A percentile compares a stretch with the other conserved stretches of the same genome.
These are phyloP conservation scores for Myotis pilosus DNA, from an alignment of 2,797 vertebrate genomes.

Conservation along the genomic window DNA sequence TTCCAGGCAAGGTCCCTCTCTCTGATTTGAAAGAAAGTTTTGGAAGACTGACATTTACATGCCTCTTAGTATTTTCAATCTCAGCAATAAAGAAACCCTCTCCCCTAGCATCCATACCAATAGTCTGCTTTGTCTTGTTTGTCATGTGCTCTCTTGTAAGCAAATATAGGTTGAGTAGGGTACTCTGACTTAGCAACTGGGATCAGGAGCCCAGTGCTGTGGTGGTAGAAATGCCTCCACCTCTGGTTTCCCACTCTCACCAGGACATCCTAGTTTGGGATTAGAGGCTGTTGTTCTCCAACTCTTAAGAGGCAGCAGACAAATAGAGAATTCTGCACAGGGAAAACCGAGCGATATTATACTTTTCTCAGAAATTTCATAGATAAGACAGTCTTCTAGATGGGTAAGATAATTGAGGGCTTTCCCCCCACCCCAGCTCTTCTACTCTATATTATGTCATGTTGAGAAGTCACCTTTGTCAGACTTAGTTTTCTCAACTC, in stretches of 20 bases:
- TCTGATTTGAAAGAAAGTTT: neutral
- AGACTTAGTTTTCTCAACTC: neutral
- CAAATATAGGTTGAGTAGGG: neutral
- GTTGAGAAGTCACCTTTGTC: neutral
- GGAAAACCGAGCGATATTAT: neutral
- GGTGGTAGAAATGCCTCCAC: neutral
- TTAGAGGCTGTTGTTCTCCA: neutral
- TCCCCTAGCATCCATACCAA: neutral
- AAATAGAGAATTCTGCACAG: neutral
- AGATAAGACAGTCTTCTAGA: neutral
- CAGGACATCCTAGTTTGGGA: neutral
- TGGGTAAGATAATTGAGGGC: neutral
- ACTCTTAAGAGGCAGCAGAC: neutral
- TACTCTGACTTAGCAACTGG: neutral
- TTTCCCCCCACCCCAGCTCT: neutral
- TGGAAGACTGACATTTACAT: neutral
- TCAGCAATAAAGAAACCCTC: neutral
- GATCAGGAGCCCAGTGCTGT: neutral
- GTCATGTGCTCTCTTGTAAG: neutral
- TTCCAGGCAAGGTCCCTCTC: neutral
- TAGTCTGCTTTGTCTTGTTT: neutral
- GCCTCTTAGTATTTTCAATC: neutral
- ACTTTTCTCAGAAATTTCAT: neutral
- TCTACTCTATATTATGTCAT: neutral
- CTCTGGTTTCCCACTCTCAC: rapidly evolving